phyloP scores from a whole-genome alignment of 1,140 invertebrate genomes.

The Gonatopus flavifemur region DNA sequence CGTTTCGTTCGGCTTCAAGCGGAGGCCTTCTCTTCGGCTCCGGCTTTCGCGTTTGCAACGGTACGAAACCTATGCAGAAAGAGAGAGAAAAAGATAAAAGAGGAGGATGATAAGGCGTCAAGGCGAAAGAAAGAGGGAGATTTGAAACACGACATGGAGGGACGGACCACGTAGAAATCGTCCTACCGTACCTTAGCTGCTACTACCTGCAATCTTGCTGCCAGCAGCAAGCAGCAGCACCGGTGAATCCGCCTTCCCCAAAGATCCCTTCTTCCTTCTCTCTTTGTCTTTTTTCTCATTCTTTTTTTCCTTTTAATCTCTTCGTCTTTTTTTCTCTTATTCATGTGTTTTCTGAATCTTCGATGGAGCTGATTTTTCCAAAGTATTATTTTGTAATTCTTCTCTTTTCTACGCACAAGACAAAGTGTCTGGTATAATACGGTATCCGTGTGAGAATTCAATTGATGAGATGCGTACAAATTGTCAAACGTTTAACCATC shows the following conservation, averaged over 20 bases:
- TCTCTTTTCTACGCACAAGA: no score
- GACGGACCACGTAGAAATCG: slow-evolving; percentile 35
- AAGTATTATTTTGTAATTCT: no score
- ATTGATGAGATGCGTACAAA: no score
- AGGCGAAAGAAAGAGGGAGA: background rate
- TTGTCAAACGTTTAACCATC: no score
- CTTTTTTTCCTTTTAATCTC: background rate
- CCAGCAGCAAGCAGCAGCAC: no score
- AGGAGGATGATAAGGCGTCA: slow-evolving; percentile 2
- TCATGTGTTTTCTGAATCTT: no score
- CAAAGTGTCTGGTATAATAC: no score
- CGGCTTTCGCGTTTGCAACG: slow-evolving; percentile 36
- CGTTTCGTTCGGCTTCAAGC: slow-evolving; percentile 46
- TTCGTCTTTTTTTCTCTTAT: background rate
- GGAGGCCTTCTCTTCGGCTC: slow-evolving; percentile 29
- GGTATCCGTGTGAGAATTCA: no score
- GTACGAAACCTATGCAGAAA: slow-evolving; percentile 37
- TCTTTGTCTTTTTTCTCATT: background rate
- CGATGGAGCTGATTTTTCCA: no score
- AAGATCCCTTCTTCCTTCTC: background rate
- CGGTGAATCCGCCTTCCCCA: slow-evolving; percentile 23
- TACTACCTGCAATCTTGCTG: slow-evolving; percentile 36
- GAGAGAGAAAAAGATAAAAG: slow-evolving; percentile 33
- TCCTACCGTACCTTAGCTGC: slow-evolving; percentile 34
- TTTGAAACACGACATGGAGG: slow-evolving; percentile 22